Base-by-base conservation (phyloP, 2,888 invertebrate genomes). In the Disparrhopalites patrizii region DNA sequence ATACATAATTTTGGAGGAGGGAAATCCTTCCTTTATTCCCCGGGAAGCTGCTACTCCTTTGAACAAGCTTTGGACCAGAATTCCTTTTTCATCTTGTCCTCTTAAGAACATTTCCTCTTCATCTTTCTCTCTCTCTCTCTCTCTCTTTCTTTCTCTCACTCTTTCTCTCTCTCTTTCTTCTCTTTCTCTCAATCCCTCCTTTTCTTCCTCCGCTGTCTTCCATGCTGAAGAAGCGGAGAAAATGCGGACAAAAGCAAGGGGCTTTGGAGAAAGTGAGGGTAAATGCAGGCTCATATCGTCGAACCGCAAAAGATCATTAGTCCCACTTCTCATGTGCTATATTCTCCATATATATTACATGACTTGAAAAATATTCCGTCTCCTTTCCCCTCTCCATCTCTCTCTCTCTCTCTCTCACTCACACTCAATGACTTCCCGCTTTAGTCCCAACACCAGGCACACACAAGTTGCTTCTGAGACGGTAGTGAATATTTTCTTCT, bases 261-360 rank as follows among this genome's bases (percentile, higher is more conserved):
- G 18, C 13, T 18, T n/a, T 10, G 3, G 33, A 55, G 63, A 43
- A 43, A 55, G 33, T 55, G 54, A 47, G 54, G 55, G 47, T 54
- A 63, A 63, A 63, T 63, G 31, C 18, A 43, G n/a, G 18, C 54
- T 55, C 55, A 54, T 55, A 55, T 43, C 43, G 52, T 63, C 36
- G n/a, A 18, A 40, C 31, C 63, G 28, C 54, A 63, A 36, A 54
- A 63, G 38, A 55, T 55, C 55, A 38, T 54, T 54, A 63, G 55
- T 63, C 57, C 40, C 30, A 54, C 4, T 13, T 51, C 27, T 25
- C n/a, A n/a, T n/a, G n/a, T n/a, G n/a, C n/a, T n/a, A n/a, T n/a
- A n/a, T n/a, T n/a, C n/a, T n/a, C n/a, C n/a, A n/a, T n/a, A n/a
- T n/a, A n/a, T n/a, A n/a, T n/a, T n/a, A n/a, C n/a, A n/a, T n/a